Evolutionary conservation across 1,140 invertebrate genomes (phyloP).

Genomic region (Eciton burchellii): DNA sequence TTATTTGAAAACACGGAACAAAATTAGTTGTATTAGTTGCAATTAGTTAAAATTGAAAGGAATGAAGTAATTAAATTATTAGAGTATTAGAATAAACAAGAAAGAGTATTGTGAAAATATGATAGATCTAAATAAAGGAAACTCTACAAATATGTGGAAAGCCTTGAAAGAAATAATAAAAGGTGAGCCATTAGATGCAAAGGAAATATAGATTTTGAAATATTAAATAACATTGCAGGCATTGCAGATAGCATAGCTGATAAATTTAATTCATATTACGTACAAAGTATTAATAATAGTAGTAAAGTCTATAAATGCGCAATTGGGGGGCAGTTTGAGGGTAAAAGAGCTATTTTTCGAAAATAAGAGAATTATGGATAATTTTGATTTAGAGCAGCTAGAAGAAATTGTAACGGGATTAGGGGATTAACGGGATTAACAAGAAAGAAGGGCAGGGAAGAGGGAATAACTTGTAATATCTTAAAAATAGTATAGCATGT

Average conservation of each 20-base stretch:
- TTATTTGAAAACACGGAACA: neutral
- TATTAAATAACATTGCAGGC: neutral
- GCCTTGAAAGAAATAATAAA: constrained; percentile 29
- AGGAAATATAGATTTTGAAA: constrained; percentile 25
- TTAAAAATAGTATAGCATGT: constrained; percentile 26
- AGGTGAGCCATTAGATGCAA: no score
- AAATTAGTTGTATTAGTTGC: neutral
- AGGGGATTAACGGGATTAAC: constrained; percentile 18
- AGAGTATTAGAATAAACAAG: constrained; percentile 29
- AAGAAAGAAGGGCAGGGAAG: constrained; percentile 24
- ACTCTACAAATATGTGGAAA: constrained; percentile 28
- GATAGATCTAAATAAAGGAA: neutral
- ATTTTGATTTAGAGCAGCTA: constrained; percentile 10
- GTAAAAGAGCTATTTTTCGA: neutral
- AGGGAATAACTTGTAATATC: constrained; percentile 24
- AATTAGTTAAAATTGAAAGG: constrained; percentile 7
- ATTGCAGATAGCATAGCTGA: constrained; percentile 12
- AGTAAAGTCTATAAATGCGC: constrained; percentile 31
- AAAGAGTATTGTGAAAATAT: constrained; percentile 23
- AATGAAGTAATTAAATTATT: constrained; percentile 18
- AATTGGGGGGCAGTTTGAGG: neutral
- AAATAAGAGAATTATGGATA: no score
- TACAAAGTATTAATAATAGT: constrained; percentile 32
- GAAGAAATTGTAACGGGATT: no score
- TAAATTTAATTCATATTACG: constrained; percentile 29